Conservation (phyloP, 2,888 invertebrate species). For the Microctonus hyperodae region DNA sequence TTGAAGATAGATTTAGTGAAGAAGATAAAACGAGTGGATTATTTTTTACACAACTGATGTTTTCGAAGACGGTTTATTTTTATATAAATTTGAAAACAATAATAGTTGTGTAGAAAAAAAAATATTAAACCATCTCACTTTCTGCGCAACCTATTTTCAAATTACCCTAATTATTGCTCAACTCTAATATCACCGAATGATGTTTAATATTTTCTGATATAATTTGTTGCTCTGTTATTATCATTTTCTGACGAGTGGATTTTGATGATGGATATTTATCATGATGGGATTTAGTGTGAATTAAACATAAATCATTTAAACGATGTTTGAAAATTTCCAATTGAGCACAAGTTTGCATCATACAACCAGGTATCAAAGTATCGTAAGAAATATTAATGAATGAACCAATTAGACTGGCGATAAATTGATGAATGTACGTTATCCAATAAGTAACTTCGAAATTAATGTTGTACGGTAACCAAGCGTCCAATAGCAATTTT, state of each 20-base stretch:
- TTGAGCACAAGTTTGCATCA: slow-evolving; percentile 40
- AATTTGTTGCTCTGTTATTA: neutral
- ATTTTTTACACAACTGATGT: too few species aligned
- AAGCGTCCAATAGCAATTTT: slow-evolving; percentile 37
- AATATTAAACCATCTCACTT: too few species aligned
- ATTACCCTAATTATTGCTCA: neutral
- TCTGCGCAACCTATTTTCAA: too few species aligned
- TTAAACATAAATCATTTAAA: neutral
- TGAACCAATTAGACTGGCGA: neutral
- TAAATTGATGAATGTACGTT: slow-evolving; percentile 28
- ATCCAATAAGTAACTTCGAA: slow-evolving; percentile 32
- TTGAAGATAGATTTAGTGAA: too few species aligned
- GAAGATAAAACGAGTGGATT: too few species aligned
- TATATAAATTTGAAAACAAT: too few species aligned
- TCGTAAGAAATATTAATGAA: slow-evolving; percentile 37
- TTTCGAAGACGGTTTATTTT: too few species aligned
- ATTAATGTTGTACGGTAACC: slow-evolving; percentile 39
- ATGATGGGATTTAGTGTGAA: neutral
- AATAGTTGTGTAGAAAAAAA: too few species aligned
- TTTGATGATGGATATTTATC: too few species aligned
- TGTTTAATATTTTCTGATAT: slow-evolving; percentile 30
- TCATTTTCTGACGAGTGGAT: neutral
- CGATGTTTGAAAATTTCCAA: slow-evolving; percentile 36
- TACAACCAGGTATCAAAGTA: slow-evolving; percentile 38
- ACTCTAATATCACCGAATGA: slow-evolving; percentile 14